phyloP scores from a whole-genome alignment of 2,888 invertebrate species.

The Neoitamus cyanurus region DNA sequence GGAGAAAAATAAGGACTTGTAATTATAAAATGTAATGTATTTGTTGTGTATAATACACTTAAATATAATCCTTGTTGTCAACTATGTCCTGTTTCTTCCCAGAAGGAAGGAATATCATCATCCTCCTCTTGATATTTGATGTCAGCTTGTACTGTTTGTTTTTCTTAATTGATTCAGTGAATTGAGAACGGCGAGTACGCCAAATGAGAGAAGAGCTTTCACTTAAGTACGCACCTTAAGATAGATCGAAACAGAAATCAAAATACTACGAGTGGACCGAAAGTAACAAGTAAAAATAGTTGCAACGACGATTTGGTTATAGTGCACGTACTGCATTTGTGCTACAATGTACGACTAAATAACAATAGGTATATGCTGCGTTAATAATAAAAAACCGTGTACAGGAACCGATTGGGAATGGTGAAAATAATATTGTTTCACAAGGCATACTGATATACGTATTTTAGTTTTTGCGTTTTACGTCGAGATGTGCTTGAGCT shows the following conservation, averaged over 20 bases:
- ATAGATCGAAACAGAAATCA: constrained; percentile 51
- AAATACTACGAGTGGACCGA: constrained; percentile 11
- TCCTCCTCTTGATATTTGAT: background rate
- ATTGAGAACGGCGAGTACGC: background rate
- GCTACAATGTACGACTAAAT: background rate
- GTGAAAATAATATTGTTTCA: background rate
- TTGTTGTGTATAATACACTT: background rate
- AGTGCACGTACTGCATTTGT: background rate
- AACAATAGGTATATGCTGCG: background rate
- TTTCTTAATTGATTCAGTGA: background rate
- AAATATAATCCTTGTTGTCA: background rate
- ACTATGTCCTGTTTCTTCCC: background rate
- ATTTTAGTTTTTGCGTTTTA: background rate
- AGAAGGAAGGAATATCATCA: background rate
- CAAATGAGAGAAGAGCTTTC: constrained; percentile 52
- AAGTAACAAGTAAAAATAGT: constrained; percentile 34
- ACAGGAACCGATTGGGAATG: background rate
- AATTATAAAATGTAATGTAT: background rate
- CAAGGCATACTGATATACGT: background rate
- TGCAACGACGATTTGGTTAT: background rate
- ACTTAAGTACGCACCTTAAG: constrained; percentile 50
- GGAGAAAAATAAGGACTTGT: background rate
- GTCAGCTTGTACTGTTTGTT: background rate
- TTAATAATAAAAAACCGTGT: background rate
- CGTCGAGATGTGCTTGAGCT: background rate